Evolutionary conservation across 1,140 invertebrate species (phyloP), one percentile per base, ranked within the genome.

Genomic region (Octopus sinensis): DNA sequence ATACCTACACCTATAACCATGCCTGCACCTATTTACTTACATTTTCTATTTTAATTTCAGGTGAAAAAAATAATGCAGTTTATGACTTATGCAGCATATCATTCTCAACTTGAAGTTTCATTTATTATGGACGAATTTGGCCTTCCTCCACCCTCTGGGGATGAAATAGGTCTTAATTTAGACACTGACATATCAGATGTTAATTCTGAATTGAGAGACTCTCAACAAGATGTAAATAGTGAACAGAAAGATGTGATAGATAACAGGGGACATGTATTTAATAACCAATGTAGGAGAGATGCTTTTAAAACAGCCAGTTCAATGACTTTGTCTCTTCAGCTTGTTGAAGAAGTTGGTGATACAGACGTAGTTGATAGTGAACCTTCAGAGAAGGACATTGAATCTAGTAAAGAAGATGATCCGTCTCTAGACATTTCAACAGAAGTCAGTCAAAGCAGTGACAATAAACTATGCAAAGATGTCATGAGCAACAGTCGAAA

Each of bases 21-120:
- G 30, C 30, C 30, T 2, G 30, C 30, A 43, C 30, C 30, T 2
- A 43, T 43, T 43, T 43, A 43, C 30, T 43, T 43, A 43, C 30
- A 43, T 43, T 43, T 43, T 43, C 30, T 43, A 51, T 76, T 80
- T 80, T 83, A 76, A 56, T 82, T 84, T 53, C 84, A 92, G 91
- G 90, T 98, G 0, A 98, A 98, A 89, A 92, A 93, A 81, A 95
- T 98, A 0, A 93, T 95, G 0, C 93, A 93, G 43, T 95, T 95
- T 83, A 93, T 97, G 91, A 92, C 97, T 0, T 95, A 96, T 86
- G 94, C 95, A 0, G 93, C 93, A n/a, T 98, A 98, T 88, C 97
- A 97, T 84, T 96, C 95, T 93, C 93, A 95, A 80, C 90, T 98
- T 5, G 97, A 99, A 91, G 95, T 95, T 86, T 95, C 96, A 0